Evolutionary conservation across 2,888 invertebrate genomes (phyloP), one percentile per base, ranked within the genome.

Genomic region (Camponotus fellah): DNA sequence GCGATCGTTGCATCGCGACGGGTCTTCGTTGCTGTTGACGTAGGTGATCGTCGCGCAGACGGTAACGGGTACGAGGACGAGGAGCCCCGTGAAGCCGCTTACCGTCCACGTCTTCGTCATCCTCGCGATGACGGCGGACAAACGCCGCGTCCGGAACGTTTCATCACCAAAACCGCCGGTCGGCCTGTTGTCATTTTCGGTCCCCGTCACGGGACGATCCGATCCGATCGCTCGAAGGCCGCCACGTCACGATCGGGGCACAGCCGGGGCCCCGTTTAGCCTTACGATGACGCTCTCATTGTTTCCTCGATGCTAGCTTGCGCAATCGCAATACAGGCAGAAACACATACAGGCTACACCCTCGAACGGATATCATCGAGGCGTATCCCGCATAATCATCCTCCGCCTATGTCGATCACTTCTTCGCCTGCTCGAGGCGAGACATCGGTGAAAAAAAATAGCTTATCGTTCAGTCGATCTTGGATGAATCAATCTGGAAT

Each of bases 61-160:
- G 91, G 89, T 88, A 90, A 90, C 91, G 87, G 92, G 92, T 83
- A 88, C 89, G 90, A 90, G 89, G 85, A 91, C 91, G 72, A 91
- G 90, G 62, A 92, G 86, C 84, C 91, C 88, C 89, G 90, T 84
- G 71, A 88, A 69, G 74, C 89, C 86, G 84, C 69, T 83, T 87
- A 87, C 86, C 89, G 88, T 89, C 87, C 88, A 83, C 83, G 76
- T 88, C 76, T 85, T 77, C 81, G 90, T 89, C 91, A 90, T 90
- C 88, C 88, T 91, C 83, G 85, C 74, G 40, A 69, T 53, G 60
- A 85, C 86, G 76, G 80, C 82, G 72, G 64, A 66, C 32, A 72
- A 77, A 80, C 87, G 72, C 87, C 86, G 76, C 81, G 79, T 75
- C 72, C 77, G 64, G 34, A 77, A 83, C 43, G 84, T 90, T 85